Evolutionary conservation across 2,888 invertebrate species (phyloP).

Genomic region (Monopis laevigella): DNA sequence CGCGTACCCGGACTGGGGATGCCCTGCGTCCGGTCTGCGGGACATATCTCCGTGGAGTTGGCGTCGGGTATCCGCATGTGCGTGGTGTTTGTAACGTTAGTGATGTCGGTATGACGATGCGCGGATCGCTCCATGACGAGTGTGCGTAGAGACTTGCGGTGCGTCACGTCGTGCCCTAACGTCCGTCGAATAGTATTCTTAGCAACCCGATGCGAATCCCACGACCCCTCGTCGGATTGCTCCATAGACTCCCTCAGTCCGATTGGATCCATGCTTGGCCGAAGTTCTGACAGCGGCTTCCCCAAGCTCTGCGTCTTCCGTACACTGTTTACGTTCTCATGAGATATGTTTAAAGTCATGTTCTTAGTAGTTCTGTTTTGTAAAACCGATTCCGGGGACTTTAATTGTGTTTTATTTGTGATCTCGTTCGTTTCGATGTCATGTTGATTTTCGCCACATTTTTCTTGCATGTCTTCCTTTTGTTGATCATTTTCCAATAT

Average conservation of each 20-base stretch:
- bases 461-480: neutral
- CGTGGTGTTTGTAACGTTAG: slow-evolving; percentile 23
- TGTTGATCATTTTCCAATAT: neutral
- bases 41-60: slow-evolving; percentile 21
- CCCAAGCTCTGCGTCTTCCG: too few relatives aligned
- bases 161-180: slow-evolving; percentile 47
- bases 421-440: too few relatives aligned
- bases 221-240: too few relatives aligned
- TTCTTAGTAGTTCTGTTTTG: slow-evolving; percentile 26
- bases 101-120: slow-evolving; percentile 31
- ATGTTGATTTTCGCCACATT: too few relatives aligned
- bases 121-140: slow-evolving; percentile 53
- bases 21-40: too few relatives aligned
- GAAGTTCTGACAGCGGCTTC: neutral
- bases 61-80: slow-evolving; percentile 26
- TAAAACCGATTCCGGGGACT: slow-evolving; percentile 39
- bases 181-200: slow-evolving; percentile 49
- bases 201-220: slow-evolving; percentile 55
- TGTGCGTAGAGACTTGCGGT: slow-evolving; percentile 45
- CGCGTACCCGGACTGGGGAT: too few relatives aligned
- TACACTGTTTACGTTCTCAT: too few relatives aligned
- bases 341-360: too few relatives aligned
- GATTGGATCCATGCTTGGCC: neutral
- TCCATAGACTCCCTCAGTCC: too few relatives aligned
- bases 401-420: slow-evolving; percentile 17